Base-by-base conservation (phyloP, 2,113 vertebrate species). In the Laticauda laticaudata region DNA sequence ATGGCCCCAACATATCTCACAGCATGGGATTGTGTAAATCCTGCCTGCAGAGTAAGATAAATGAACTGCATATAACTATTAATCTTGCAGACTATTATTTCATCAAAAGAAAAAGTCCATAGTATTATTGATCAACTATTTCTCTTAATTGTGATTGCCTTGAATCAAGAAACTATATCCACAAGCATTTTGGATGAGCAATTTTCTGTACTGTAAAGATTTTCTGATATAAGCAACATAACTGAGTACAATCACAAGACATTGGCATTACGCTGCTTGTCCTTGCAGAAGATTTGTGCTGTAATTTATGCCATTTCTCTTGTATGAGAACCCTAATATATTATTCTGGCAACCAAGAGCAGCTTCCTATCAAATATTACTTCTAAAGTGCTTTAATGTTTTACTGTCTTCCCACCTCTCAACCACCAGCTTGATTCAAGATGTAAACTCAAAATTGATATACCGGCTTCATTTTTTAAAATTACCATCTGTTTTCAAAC, bases 151-250 rank as follows among this genome's bases (percentile, higher is more conserved):
- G 10, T 86, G 55, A 45, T 1, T 81, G 21, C 75, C 90, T n/a
- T 48, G 5, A 8, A 23, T 0, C 87, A 43, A 81, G 43, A 64
- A 10, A 75, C 48, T 34, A 89, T 2, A 86, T 1, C 48, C 23
- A 87, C 0, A 0, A 51, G 48, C 0, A 0, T 51, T 64, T 91
- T 55, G 92, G 92, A 34, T 90, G 64, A 92, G 93, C 0, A 2
- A 81, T 54, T 92, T 90, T 8, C 87, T 92, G 86, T 86, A 86
- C 87, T 92, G 86, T 75, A 81, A 59, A 92, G 56, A 87, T 89
- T 90, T 81, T 93, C 55, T 56, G 81, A 92, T 88, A 92, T 87
- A 24, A 93, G 86, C 29, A 88, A 91, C 39, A 87, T 59, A 92
- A 61, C 39, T 26, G 18, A 20, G 11, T 7, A 39, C 24, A 88